phyloP scores from a whole-genome alignment of 2,797 vertebrate species.

The Gymnocypris eckloni region DNA sequence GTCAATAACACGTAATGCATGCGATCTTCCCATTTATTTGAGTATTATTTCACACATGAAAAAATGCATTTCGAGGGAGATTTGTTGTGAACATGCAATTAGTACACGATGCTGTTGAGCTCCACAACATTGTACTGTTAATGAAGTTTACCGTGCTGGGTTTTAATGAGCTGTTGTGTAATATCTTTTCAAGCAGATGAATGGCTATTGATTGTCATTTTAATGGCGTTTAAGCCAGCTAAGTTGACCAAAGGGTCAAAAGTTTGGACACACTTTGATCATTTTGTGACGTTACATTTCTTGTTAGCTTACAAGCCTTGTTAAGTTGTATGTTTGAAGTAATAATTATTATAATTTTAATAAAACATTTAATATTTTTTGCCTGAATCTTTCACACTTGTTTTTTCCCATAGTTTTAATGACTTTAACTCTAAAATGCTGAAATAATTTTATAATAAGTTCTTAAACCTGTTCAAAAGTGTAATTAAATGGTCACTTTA shows the following conservation, averaged over 20 bases:
- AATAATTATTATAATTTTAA: neutral
- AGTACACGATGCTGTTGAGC: neutral
- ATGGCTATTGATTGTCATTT: neutral
- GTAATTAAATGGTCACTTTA: no score
- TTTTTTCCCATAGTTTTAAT: neutral
- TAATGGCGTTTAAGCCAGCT: neutral
- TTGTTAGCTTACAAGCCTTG: neutral
- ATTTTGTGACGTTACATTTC: neutral
- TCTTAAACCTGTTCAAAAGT: no score
- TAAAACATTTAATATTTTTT: neutral
- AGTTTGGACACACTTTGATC: neutral
- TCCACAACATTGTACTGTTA: neutral
- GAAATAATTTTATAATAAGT: no score
- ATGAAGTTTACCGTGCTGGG: neutral
- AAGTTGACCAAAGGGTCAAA: neutral
- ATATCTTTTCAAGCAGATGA: neutral
- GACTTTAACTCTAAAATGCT: neutral
- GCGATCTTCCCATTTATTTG: neutral
- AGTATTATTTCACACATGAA: neutral
- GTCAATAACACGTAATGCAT: neutral
- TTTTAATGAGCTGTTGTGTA: neutral
- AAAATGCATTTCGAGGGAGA: neutral
- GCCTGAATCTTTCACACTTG: neutral
- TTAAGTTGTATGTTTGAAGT: neutral
- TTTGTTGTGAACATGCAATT: neutral